Evolutionary conservation across 92 coral and sea anemone species (phyloP), one percentile per base, ranked within the genome.

Genomic region (Diadumene lineata): DNA sequence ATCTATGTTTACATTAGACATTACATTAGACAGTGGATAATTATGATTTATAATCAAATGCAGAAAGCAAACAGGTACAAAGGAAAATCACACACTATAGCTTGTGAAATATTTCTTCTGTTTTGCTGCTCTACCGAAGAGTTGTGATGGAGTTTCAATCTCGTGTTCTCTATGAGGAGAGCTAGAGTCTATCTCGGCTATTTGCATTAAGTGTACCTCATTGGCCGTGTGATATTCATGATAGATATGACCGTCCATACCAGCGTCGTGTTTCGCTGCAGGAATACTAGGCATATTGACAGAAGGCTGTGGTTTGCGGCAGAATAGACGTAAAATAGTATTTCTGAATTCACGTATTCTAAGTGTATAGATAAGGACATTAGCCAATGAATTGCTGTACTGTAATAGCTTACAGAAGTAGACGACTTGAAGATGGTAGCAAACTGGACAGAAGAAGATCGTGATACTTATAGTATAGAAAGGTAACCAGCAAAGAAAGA

Each of bases 401-500:
- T 91, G 97, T 29, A 91, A 71, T 31, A 91, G 73, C 83, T 91
- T 91, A 43, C 82, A 82, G 71, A 74, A 84, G 86, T 88, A 86
- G 33, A 85, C 81, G 10, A 84, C 77, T 26, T 83, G 66, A 17
- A 91, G 75, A 9, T 86, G 83, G 46, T 82, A 72, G 24, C 85
- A 76, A 11, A 61, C 15, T 7, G 32, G 46, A 56, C 93, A 91
- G 61, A 77, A 87, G 79, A 87, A 81, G 43, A 81, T 75, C 50
- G 75, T 56, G 46, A 91, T 82, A 83, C 83, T 91, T 79, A 85
- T 81, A 62, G 83, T 80, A 76, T 91, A 89, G 72, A 91, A 87
- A 1, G 97, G 97, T 1, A 87, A 65, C 97, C 97, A 91, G 33
- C 90, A 80, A 27, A 88, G 69, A 56, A 87, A 81, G 66, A 91